phyloP scores from a whole-genome alignment of 2,888 invertebrate species.

The Ferdinandea cuprea region DNA sequence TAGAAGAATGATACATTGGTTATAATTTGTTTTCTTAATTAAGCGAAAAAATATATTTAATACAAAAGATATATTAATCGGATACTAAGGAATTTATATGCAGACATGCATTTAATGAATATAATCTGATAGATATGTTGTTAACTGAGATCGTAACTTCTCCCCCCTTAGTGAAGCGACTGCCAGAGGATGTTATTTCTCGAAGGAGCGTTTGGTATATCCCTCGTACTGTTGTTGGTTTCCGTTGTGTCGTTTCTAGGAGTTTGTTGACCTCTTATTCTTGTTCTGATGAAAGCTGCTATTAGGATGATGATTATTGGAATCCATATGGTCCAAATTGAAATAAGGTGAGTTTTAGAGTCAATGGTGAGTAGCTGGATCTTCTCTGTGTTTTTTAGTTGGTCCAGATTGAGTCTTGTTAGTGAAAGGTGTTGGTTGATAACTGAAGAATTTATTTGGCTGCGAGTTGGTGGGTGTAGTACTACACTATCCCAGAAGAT shows the following conservation, averaged over 20 bases:
- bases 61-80: too few species aligned
- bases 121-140: too few species aligned
- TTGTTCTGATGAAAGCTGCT: conserved; percentile 4
- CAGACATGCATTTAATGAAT: too few species aligned
- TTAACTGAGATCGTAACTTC: conserved; percentile 17
- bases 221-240: not conserved
- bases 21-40: too few species aligned
- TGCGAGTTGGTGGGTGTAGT: conserved; percentile 11
- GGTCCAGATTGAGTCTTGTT: not conserved
- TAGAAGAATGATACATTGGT: too few species aligned
- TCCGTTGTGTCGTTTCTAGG: not conserved
- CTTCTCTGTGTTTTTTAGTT: conserved; percentile 4
- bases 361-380: conserved; percentile 2
- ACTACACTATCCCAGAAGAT: conserved; percentile 4
- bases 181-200: not conserved
- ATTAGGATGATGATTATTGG: conserved; percentile 2
- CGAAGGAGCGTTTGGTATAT: not conserved
- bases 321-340: not conserved
- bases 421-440: conserved; percentile 11
- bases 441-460: not conserved
- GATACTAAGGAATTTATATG: too few species aligned
- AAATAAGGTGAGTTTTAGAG: not conserved
- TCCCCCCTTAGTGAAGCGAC: conserved; percentile 1
- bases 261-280: not conserved
- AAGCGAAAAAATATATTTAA: too few species aligned